Percentiles rank a stretch among this genome's conserved stretches.
Conservation (phyloP, 2,113 vertebrate species). For the Lota lota region DNA sequence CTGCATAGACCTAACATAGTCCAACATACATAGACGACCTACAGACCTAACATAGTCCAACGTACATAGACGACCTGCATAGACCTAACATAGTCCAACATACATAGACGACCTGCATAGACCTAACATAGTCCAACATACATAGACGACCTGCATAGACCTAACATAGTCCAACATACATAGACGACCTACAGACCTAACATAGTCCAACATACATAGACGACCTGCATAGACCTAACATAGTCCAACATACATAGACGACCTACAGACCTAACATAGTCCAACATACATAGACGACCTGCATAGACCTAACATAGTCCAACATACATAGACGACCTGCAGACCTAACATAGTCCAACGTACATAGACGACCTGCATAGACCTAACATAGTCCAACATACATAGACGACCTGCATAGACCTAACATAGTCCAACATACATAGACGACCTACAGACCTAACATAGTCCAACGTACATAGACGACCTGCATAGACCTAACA, state of each 20-base stretch:
- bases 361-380: background rate
- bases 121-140: background rate
- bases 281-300: background rate
- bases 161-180: too few species aligned
- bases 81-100: too few species aligned
- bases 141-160: background rate
- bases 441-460: too few species aligned
- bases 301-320: too few species aligned
- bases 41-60: background rate
- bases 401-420: too few species aligned
- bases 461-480: too few species aligned
- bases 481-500: background rate
- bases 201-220: background rate
- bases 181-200: background rate
- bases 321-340: background rate
- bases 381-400: too few species aligned
- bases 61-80: background rate
- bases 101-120: too few species aligned
- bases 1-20: too few species aligned
- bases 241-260: too few species aligned
- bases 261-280: background rate
- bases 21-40: background rate
- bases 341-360: background rate
- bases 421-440: background rate
- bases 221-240: too few species aligned